phyloP scores from a whole-genome alignment of 1,140 invertebrate genomes.

The Brachionus manjavacas region DNA sequence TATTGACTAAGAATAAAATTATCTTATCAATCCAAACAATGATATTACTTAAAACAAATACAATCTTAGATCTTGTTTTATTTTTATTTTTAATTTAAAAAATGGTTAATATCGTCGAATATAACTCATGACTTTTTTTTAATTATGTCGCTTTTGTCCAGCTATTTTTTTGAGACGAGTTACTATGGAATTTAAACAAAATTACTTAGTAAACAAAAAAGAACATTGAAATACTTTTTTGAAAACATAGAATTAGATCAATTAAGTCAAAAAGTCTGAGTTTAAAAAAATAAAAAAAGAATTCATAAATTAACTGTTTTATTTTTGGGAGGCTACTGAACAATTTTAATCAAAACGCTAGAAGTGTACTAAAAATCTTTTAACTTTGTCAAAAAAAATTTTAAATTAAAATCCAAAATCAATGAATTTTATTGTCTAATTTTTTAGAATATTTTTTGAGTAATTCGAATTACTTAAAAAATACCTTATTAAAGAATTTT shows the following conservation, averaged over 20 bases:
- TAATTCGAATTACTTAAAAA: neutral
- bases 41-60: neutral
- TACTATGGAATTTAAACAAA: neutral
- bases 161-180: neutral
- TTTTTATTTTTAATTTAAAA: too few species aligned
- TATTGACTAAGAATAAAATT: neutral
- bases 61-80: too few species aligned
- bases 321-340: neutral
- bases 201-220: neutral
- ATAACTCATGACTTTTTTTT: neutral
- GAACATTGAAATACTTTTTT: neutral
- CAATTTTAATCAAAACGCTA: neutral
- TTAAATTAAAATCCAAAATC: neutral
- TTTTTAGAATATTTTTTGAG: neutral
- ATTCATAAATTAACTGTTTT: neutral
- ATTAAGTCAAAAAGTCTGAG: neutral
- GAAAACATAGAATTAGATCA: neutral
- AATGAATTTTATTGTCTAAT: neutral
- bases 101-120: neutral
- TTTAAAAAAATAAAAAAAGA: neutral
- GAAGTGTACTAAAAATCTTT: too few species aligned
- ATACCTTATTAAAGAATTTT: neutral
- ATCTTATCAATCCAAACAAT: neutral
- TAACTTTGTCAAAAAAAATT: too few species aligned
- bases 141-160: neutral